A percentile compares a stretch with the other conserved stretches of the same genome.
Conservation (phyloP, 2,888 invertebrate species). For the Clepsis dumicolana region DNA sequence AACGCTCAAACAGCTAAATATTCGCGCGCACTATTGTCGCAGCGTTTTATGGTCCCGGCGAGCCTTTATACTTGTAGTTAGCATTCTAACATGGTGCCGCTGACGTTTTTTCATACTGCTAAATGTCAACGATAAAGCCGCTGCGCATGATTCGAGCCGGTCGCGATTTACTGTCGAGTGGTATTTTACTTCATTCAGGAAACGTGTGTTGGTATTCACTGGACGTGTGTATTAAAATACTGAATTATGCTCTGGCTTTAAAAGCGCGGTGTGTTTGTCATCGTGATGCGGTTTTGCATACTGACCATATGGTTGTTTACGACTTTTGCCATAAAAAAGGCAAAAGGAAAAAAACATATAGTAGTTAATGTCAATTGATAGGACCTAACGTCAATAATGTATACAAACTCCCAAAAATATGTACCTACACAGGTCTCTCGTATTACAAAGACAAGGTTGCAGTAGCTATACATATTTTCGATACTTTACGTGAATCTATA, state of each 20-base stretch:
- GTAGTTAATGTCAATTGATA: background rate
- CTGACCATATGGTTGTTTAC: conserved; percentile 10
- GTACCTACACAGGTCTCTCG: no score
- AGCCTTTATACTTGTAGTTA: conserved; percentile 80
- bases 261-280: conserved; percentile 32
- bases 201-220: conserved; percentile 37
- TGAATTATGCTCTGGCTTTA: conserved; percentile 32
- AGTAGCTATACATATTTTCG: no score
- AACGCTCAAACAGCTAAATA: conserved; percentile 76
- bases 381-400: no score
- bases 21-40: conserved; percentile 84
- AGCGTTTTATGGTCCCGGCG: conserved; percentile 83
- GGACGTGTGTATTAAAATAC: conserved; percentile 33
- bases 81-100: conserved; percentile 81
- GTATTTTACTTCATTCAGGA: conserved; percentile 42
- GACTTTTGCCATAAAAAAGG: conserved; percentile 16
- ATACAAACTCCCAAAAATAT: no score
- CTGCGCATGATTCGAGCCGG: conserved; percentile 36
- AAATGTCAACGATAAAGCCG: conserved; percentile 76
- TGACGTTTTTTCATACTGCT: conserved; percentile 80
- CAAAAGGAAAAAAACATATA: background rate
- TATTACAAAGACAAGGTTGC: no score
- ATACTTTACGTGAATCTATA: no score
- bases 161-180: conserved; percentile 33
- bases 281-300: conserved; percentile 26